A percentile compares a stretch with the other conserved stretches of the same genome.
These are phyloP conservation scores for Scaptomyza tumidula DNA, from an alignment of 2,888 invertebrate genomes.

Conservation along the genomic window DNA sequence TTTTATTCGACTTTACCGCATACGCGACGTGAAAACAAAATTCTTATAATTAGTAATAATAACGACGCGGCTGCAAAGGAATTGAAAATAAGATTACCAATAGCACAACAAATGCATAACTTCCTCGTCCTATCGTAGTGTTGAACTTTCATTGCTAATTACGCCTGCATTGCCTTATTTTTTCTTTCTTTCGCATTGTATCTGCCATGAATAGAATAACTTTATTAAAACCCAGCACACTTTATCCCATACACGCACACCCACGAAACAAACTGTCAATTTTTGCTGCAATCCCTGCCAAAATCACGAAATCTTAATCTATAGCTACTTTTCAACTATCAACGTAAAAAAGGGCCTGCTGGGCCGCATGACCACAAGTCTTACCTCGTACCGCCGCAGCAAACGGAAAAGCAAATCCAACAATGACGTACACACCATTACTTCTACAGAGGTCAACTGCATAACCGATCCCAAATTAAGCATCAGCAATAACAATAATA, in stretches of 20 bases:
- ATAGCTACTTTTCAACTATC: slow-evolving; percentile 84
- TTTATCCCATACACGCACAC: slow-evolving; percentile 3
- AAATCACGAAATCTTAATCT: slow-evolving; percentile 17
- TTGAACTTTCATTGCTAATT: too few relatives aligned
- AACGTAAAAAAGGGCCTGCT: slow-evolving; percentile 84
- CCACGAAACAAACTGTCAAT: slow-evolving; percentile 11
- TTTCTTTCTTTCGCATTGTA: slow-evolving; percentile 10
- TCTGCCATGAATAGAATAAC: slow-evolving; percentile 35
- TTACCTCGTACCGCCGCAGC: slow-evolving; percentile 83
- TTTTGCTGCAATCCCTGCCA: slow-evolving; percentile 19
- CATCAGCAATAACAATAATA: slow-evolving; percentile 13
- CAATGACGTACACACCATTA: slow-evolving; percentile 81
- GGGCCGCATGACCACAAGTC: slow-evolving; percentile 84
- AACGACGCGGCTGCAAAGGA: too few relatives aligned
- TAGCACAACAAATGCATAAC: too few relatives aligned
- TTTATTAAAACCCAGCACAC: slow-evolving; percentile 17
- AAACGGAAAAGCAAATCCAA: slow-evolving; percentile 83
- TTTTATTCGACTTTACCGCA: too few relatives aligned
- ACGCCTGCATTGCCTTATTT: too few relatives aligned
- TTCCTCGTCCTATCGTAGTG: too few relatives aligned
- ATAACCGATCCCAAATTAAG: slow-evolving; percentile 60
- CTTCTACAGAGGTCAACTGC: slow-evolving; percentile 66
- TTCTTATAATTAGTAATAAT: too few relatives aligned
- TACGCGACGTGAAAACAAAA: too few relatives aligned
- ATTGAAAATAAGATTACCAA: too few relatives aligned